phyloP scores from a whole-genome alignment of 2,888 invertebrate genomes.

The Tenthredo notha region DNA sequence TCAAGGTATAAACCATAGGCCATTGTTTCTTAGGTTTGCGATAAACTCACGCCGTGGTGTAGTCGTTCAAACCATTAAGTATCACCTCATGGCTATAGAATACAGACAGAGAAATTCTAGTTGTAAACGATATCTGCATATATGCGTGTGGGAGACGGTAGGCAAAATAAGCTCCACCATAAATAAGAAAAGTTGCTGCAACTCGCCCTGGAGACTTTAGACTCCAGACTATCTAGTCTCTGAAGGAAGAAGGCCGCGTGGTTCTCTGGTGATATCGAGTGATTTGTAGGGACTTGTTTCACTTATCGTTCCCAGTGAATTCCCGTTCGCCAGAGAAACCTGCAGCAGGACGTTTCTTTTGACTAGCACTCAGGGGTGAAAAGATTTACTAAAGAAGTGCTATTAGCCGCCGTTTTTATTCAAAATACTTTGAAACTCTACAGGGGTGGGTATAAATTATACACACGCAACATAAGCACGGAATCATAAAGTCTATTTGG shows the following conservation, averaged over 20 bases:
- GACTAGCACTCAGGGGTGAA: constrained; percentile 25
- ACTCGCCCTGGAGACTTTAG: constrained; percentile 51
- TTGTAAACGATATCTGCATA: constrained; percentile 64
- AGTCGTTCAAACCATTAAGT: constrained; percentile 59
- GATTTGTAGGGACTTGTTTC: constrained; percentile 66
- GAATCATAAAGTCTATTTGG: not conserved
- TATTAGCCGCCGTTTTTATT: constrained; percentile 24
- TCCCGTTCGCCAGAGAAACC: constrained; percentile 49
- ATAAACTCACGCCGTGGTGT: not conserved
- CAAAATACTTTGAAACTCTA: constrained; percentile 24
- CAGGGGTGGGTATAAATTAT: not conserved
- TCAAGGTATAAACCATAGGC: not conserved
- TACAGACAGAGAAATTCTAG: not conserved
- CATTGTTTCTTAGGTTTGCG: not conserved
- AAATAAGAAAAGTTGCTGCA: constrained; percentile 69
- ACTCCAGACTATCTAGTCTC: constrained; percentile 45
- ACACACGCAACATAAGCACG: not conserved
- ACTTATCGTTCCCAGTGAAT: constrained; percentile 49
- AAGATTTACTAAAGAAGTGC: constrained; percentile 14
- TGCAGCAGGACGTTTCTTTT: not conserved
- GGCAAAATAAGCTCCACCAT: constrained; percentile 69
- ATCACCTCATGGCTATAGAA: constrained; percentile 56
- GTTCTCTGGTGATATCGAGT: constrained; percentile 67
- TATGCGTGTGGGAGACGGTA: constrained; percentile 59
- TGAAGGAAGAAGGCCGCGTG: constrained; percentile 54